phyloP scores from a whole-genome alignment of 1,140 invertebrate species.

The Eriocheir sinensis region DNA sequence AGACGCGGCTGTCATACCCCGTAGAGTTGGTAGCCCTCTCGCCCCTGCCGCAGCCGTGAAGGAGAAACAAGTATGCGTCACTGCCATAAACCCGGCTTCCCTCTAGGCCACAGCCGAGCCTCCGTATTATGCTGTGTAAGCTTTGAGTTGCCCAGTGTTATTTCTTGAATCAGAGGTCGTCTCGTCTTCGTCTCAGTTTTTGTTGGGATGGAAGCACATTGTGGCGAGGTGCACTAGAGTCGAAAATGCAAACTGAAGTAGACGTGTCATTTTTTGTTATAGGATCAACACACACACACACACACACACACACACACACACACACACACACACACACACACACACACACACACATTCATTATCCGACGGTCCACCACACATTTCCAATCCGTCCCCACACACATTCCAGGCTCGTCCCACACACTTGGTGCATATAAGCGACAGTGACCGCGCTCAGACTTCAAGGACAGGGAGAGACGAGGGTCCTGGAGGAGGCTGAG shows the following conservation, averaged over 20 bases:
- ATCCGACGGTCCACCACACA: background rate
- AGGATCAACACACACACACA: too few species aligned
- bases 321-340: constrained; percentile 27
- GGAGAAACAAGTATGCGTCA: too few species aligned
- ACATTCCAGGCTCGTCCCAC: background rate
- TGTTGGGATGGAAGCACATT: background rate
- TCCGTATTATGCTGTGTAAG: background rate
- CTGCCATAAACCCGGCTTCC: background rate
- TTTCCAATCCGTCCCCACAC: background rate
- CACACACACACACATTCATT: background rate
- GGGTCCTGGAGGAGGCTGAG: background rate
- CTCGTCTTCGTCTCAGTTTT: too few species aligned
- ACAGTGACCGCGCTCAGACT: background rate
- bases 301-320: constrained; percentile 39
- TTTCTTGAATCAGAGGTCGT: too few species aligned
- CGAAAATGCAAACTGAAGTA: too few species aligned
- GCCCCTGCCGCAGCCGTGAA: background rate
- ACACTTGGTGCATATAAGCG: constrained; percentile 23
- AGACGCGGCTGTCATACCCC: background rate
- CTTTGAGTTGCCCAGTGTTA: background rate
- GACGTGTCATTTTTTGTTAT: too few species aligned
- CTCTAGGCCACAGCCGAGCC: background rate
- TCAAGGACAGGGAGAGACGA: background rate
- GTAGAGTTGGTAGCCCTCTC: background rate
- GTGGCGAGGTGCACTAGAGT: too few species aligned